Base-by-base conservation (phyloP, 2,113 vertebrate species). In the Podocnemis expansa region DNA sequence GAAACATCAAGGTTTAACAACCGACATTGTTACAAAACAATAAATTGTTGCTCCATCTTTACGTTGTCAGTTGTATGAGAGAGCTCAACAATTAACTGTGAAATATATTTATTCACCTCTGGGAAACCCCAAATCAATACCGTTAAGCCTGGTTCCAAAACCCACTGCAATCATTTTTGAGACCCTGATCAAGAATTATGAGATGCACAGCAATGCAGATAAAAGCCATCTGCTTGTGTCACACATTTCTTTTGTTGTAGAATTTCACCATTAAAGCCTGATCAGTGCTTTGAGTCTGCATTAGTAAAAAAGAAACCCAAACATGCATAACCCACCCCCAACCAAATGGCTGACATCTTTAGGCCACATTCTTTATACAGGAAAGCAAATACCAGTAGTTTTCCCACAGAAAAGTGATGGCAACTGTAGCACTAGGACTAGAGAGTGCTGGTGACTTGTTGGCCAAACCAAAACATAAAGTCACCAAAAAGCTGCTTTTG, bases 11-110 rank as follows among this genome's bases (percentile, higher is more conserved):
- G 97, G 96, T 97, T 97, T 98, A 98, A 98, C 98, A 98, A 98
- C 97, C 98, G 98, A 98, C 97, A 98, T 95, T 95, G 93, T 98
- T 98, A 98, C 97, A 98, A 98, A 98, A 98, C 97, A 97, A 95
- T 97, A 91, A 98, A 97, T 88, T 93, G 96, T 96, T 97, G 97
- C 97, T 97, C 96, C 96, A 84, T 97, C 97, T 58, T 97, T 95
- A 97, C 97, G 95, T 97, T 96, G 97, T 98, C 98, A 98, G 97
- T 98, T 98, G 97, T 97, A 98, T 97, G 97, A 98, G 97, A 98
- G 97, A 98, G 97, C 95, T 98, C 97, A 97, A 97, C 97, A 97
- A 94, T 97, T 96, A 98, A 97, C 97, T 97, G 97, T 96, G 97
- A 98, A 98, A 97, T 92, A 96, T 97, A 96, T 95, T 97, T 97